Evolutionary conservation across 2,888 invertebrate genomes (phyloP).

Genomic region (Hypomecis atomaria): DNA sequence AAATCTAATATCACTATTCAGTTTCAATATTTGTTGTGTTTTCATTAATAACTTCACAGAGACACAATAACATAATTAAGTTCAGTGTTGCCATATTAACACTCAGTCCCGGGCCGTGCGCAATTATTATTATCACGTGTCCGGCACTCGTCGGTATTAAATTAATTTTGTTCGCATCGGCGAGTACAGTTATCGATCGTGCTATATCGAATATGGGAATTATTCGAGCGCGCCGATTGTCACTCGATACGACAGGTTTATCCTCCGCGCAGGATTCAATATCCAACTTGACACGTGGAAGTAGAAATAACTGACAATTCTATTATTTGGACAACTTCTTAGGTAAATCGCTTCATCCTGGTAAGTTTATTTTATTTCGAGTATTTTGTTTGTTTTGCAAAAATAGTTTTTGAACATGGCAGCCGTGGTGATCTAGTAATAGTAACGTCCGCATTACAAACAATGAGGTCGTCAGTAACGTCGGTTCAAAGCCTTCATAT

Average conservation of each 20-base stretch:
- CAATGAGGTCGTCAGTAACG: too few species aligned
- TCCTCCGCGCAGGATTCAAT: constrained; percentile 36
- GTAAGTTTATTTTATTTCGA: neutral
- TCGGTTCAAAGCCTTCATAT: too few species aligned
- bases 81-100: constrained; percentile 41
- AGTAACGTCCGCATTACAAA: too few species aligned
- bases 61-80: constrained; percentile 28
- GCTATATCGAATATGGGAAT: constrained; percentile 31
- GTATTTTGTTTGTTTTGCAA: neutral
- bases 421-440: too few species aligned
- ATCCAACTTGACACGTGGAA: constrained; percentile 32
- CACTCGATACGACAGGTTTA: constrained; percentile 49
- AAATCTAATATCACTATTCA: neutral
- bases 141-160: constrained; percentile 49
- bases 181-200: constrained; percentile 36
- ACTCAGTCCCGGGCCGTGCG: constrained; percentile 41
- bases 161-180: constrained; percentile 46
- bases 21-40: constrained; percentile 7
- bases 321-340: constrained; percentile 15
- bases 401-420: too few species aligned
- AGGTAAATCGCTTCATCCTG: constrained; percentile 11
- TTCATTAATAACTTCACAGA: constrained; percentile 30
- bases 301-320: constrained; percentile 26
- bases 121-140: constrained; percentile 57
- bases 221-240: constrained; percentile 50